Base-by-base conservation (phyloP, 2,797 vertebrate genomes). In the Pteropus rufus region DNA sequence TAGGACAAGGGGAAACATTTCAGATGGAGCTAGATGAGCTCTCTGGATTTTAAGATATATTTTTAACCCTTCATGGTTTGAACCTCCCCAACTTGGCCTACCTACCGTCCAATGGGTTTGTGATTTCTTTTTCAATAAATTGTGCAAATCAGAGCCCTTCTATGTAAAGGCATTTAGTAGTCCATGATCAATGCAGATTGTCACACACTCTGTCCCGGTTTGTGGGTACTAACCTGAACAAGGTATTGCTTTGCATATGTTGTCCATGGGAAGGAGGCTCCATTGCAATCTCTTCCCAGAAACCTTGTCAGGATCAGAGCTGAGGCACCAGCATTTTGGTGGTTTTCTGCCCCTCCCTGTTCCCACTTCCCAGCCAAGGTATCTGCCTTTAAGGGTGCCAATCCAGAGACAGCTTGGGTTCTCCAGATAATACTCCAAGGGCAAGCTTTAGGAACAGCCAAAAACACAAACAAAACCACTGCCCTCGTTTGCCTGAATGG, bases 121-220 rank as follows among this genome's bases (percentile, higher is more conserved):
- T 77, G 65, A 79, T 88, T 91, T 94, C 77, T 92, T 84, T 94
- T 75, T 92, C 80, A 90, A 89, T 97, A 98, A 97, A 97, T 98
- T 98, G 98, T 98, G 98, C 98, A 98, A 98, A 99, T 98, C 97
- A 97, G 98, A 98, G 98, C 98, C 98, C 98, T 98, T 98, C 98
- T 97, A 86, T 65, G 93, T 96, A 93, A 98, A 98, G 98, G 98
- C 98, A 98, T 97, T 98, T 97, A 97, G 80, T 79, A 97, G 41
- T 98, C 97, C 92, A 23, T 49, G 97, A 98, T 97, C 72, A 39
- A 98, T 92, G 97, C 97, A 96, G 79, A 98, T 98, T 98, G 98
- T 98, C 98, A 7, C 77, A 60, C 84, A 39, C 93, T 97, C 91
- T 92, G 65, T 97, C 96, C 97, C 93, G 31, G 94, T 72, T 69